A percentile compares a stretch with the other conserved stretches of the same genome.
These are phyloP conservation scores for Zaprionus lachaisei DNA, from an alignment of 1,140 invertebrate genomes.

Conservation along the genomic window DNA sequence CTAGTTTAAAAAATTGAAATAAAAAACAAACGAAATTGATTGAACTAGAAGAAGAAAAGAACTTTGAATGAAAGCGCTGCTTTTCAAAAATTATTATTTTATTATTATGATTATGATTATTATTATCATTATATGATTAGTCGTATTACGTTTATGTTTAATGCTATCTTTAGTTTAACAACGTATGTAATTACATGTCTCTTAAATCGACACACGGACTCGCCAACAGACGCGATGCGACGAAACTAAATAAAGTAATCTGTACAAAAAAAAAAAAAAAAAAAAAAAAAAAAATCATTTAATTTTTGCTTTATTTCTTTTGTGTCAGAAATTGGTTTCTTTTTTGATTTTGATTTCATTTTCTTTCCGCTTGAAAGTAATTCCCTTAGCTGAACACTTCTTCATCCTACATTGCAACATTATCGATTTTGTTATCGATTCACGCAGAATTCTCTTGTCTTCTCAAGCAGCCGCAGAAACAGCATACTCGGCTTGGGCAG, in stretches of 20 bases:
- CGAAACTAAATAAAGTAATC: constrained; percentile 67
- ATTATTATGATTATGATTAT: constrained; percentile 36
- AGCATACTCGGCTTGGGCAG: constrained; percentile 23
- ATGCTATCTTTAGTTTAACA: constrained; percentile 69
- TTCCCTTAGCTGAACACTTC: constrained; percentile 9
- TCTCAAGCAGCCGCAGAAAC: constrained; percentile 22
- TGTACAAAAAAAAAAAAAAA: constrained; percentile 62
- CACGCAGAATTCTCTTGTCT: constrained; percentile 19
- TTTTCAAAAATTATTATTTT: constrained; percentile 36
- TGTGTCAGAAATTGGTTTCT: neutral
- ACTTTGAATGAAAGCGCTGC: constrained; percentile 45
- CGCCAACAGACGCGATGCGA: constrained; percentile 45
- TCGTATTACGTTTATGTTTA: constrained; percentile 77
- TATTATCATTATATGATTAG: constrained; percentile 64
- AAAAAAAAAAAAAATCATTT: constrained; percentile 13
- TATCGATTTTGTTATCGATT: constrained; percentile 24
- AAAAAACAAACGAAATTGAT: neutral
- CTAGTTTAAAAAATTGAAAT: constrained; percentile 31
- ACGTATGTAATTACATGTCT: constrained; percentile 69
- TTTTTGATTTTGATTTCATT: neutral
- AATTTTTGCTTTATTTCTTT: constrained; percentile 18
- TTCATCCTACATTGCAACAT: constrained; percentile 6
- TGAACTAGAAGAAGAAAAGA: constrained; percentile 30
- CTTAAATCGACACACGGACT: constrained; percentile 56
- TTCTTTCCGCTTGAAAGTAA: constrained; percentile 1